Evolutionary conservation across 2,113 vertebrate genomes (phyloP), one percentile per base, ranked within the genome.

Genomic region (Serinus canaria): DNA sequence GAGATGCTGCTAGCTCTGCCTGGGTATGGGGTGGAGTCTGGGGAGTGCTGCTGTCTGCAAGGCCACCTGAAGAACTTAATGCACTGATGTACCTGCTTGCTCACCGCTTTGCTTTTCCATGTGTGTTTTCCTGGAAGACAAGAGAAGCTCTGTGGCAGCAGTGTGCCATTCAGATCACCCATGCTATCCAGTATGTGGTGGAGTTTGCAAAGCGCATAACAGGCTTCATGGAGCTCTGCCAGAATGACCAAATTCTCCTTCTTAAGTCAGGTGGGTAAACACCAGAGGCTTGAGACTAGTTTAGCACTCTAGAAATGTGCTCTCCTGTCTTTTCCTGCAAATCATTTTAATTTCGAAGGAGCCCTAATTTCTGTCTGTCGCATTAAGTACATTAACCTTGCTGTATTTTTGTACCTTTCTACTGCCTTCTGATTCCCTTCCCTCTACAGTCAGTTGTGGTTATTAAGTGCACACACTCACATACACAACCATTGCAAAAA

Each of bases 161-260:
- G 89, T 99, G 99, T 96, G 99, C 99, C 92, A 99, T 99, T 96
- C 99, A 99, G 98, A 99, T 99, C 97, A 99, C 99, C 41, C 99
- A 99, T 15, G 99, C 99, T 60, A 99, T 99, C 97, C 99, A 99
- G 96, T 99, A 99, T 1, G 99, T 99, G 94, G 99, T 99, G 69
- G 99, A 99, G 98, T 99, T 99, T 76, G 99, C 99, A 59, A 99
- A 99, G 98, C 98, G 99, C 95, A 99, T 99, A 98, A 99, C 99
- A 67, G 99, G 99, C 91, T 99, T 99, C 98, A 99, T 99, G 99
- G 99, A 99, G 89, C 98, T 99, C 94, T 99, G 99, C 98, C 99
- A 99, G 97, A 99, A 99, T 35, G 99, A 99, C 98, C 99, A 99
- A 97, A 99, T 99, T 97, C 98, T 99, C 27, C 98, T 99, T 89